phyloP scores from a whole-genome alignment of 2,113 vertebrate genomes.

The Orthonyx spaldingii region DNA sequence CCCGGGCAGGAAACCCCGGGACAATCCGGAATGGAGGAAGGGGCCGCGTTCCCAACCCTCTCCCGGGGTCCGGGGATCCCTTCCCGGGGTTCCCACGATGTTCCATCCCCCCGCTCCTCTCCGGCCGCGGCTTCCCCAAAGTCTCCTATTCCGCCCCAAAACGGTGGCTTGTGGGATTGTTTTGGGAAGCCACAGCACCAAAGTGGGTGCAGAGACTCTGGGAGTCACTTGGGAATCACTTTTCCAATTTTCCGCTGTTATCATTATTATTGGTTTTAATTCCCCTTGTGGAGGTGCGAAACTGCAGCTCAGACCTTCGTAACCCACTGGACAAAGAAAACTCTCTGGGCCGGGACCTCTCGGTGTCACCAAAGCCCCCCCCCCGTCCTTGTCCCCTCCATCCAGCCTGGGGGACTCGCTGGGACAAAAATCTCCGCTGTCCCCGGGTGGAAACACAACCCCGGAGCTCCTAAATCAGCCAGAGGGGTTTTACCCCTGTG shows the following conservation, averaged over 20 bases:
- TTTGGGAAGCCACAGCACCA: not conserved
- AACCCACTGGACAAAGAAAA: not conserved
- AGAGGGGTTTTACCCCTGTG: not conserved
- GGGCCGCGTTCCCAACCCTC: not conserved
- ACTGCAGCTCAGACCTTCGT: not conserved
- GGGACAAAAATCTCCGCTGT: not conserved
- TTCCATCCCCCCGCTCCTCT: not conserved
- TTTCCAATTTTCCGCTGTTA: too few relatives aligned
- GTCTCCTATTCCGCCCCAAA: not conserved
- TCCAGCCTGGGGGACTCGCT: not conserved
- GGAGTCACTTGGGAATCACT: not conserved
- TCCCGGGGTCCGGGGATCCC: not conserved
- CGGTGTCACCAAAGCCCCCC: not conserved
- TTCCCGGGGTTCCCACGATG: not conserved
- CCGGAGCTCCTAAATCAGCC: not conserved
- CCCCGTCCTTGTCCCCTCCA: not conserved
- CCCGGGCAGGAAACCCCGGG: not conserved
- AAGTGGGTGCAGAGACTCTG: accelerated
- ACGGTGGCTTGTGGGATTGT: not conserved
- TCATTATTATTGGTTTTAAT: not conserved
- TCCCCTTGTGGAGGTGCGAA: not conserved
- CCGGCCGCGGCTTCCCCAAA: not conserved
- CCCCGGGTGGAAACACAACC: not conserved
- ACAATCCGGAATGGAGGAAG: not conserved
- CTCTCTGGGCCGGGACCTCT: too few relatives aligned